A percentile compares a stretch with the other conserved stretches of the same genome.
These are phyloP conservation scores for Aculops lycopersici DNA, from an alignment of 1,140 invertebrate species.

Conservation along the genomic window DNA sequence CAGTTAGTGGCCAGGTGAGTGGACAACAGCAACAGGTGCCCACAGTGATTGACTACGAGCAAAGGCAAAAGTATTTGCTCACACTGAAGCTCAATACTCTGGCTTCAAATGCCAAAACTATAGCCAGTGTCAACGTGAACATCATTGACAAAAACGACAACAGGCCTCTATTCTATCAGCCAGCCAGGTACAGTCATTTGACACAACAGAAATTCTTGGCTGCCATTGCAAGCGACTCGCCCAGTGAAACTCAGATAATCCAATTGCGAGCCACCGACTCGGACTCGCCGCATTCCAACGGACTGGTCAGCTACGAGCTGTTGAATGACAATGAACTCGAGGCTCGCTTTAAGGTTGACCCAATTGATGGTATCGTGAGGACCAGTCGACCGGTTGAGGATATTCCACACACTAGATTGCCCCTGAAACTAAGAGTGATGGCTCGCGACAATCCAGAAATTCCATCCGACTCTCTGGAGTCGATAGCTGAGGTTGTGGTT, in stretches of 20 bases:
- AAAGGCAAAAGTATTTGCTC: conserved; percentile 31
- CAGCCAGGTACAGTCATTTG: conserved; percentile 17
- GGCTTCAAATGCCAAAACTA: conserved; percentile 17
- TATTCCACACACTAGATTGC: conserved; percentile 25
- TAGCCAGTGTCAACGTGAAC: conserved; percentile 32
- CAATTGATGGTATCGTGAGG: conserved; percentile 32
- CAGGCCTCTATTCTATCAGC: conserved; percentile 38
- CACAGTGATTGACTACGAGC: conserved; percentile 36
- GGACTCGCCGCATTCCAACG: conserved; percentile 37
- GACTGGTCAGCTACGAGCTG: conserved; percentile 34
- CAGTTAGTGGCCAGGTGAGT: no score
- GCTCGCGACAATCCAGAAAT: conserved; percentile 32
- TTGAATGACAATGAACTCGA: conserved; percentile 23
- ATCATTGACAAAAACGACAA: conserved; percentile 61
- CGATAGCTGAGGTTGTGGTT: conserved; percentile 26
- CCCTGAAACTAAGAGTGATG: conserved; percentile 34
- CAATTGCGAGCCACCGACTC: conserved; percentile 44
- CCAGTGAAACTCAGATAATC: conserved; percentile 32
- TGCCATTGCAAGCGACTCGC: conserved; percentile 30
- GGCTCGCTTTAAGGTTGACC: conserved; percentile 36
- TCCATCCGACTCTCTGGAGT: conserved; percentile 7
- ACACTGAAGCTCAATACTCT: conserved; percentile 37
- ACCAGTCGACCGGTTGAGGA: conserved; percentile 34
- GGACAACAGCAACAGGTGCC: no score
- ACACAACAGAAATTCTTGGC: conserved; percentile 27